These are phyloP conservation scores for Drosophila triauraria DNA, from an alignment of 1,140 invertebrate species.

Conservation along the genomic window DNA sequence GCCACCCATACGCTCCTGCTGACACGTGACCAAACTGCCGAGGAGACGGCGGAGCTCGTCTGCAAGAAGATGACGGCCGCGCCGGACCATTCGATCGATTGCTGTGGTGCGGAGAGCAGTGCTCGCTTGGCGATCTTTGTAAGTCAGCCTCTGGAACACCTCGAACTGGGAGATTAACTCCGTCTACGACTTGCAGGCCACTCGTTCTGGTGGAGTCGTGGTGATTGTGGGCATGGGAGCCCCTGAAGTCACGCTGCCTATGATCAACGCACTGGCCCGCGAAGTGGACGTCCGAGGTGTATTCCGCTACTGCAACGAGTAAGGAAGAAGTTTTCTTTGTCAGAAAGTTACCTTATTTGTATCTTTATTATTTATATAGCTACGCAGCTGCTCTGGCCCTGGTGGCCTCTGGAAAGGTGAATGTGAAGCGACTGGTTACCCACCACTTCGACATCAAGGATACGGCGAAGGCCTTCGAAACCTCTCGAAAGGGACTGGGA, in stretches of 20 bases:
- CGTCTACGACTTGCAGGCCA: slow-evolving; percentile 87
- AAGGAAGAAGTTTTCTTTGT: slow-evolving; percentile 10
- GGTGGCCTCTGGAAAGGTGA: slow-evolving; percentile 92
- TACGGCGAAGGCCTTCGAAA: slow-evolving; percentile 94
- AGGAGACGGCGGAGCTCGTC: slow-evolving; percentile 88
- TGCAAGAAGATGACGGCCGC: slow-evolving; percentile 87
- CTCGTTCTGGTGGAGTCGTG: slow-evolving; percentile 92
- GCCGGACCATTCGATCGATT: slow-evolving; percentile 94
- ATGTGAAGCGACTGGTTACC: slow-evolving; percentile 95
- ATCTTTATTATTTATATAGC: slow-evolving; percentile 29
- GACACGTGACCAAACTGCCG: slow-evolving; percentile 86
- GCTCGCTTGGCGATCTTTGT: slow-evolving; percentile 90
- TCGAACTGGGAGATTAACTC: not conserved
- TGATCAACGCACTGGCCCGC: slow-evolving; percentile 91
- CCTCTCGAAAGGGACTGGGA: slow-evolving; percentile 88
- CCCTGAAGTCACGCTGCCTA: slow-evolving; percentile 91
- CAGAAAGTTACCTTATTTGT: too few relatives aligned
- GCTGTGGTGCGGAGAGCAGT: slow-evolving; percentile 92
- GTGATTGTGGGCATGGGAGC: slow-evolving; percentile 95
- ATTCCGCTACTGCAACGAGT: slow-evolving; percentile 96
- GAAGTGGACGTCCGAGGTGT: slow-evolving; percentile 97
- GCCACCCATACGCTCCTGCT: slow-evolving; percentile 91
- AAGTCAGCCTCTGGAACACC: not conserved
- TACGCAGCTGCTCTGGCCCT: slow-evolving; percentile 94
- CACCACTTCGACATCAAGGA: slow-evolving; percentile 96